A percentile compares a stretch with the other conserved stretches of the same genome.
These are phyloP conservation scores for Boloria euphrosyne DNA, from an alignment of 2,888 invertebrate species.

Conservation along the genomic window DNA sequence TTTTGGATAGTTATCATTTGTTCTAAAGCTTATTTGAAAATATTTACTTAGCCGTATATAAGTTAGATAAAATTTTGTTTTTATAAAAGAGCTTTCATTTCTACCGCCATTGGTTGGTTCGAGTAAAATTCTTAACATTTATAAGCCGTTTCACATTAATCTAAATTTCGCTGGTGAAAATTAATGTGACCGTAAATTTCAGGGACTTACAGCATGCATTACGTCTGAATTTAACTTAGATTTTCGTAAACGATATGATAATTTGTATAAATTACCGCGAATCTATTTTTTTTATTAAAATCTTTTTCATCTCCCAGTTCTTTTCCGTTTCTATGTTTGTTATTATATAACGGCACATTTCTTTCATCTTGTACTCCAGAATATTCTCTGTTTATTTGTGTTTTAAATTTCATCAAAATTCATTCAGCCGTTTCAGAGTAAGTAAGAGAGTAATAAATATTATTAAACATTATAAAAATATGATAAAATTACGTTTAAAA, in stretches of 20 bases:
- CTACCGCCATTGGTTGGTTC: constrained; percentile 3
- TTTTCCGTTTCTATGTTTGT: background rate
- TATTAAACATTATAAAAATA: no score
- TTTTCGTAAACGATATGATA: constrained; percentile 30
- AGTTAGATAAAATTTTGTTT: no score
- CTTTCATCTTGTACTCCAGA: no score
- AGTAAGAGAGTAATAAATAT: no score
- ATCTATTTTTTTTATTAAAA: constrained; percentile 1
- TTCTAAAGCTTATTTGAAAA: no score
- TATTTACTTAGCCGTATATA: no score
- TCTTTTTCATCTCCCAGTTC: background rate
- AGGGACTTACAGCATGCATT: constrained; percentile 26
- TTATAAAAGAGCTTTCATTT: background rate
- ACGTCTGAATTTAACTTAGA: constrained; percentile 28
- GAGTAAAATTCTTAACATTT: constrained; percentile 26
- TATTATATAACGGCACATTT: no score
- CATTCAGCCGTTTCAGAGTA: no score
- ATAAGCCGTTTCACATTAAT: constrained; percentile 37
- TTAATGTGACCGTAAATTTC: constrained; percentile 36
- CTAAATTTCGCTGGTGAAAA: constrained; percentile 35
- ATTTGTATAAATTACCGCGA: constrained; percentile 20
- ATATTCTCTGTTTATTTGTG: no score
- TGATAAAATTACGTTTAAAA: no score
- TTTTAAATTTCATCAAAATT: no score
- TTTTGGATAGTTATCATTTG: no score